A percentile compares a stretch with the other conserved stretches of the same genome.
These are phyloP conservation scores for Solea solea DNA, from an alignment of 2,113 vertebrate genomes.

Conservation along the genomic window DNA sequence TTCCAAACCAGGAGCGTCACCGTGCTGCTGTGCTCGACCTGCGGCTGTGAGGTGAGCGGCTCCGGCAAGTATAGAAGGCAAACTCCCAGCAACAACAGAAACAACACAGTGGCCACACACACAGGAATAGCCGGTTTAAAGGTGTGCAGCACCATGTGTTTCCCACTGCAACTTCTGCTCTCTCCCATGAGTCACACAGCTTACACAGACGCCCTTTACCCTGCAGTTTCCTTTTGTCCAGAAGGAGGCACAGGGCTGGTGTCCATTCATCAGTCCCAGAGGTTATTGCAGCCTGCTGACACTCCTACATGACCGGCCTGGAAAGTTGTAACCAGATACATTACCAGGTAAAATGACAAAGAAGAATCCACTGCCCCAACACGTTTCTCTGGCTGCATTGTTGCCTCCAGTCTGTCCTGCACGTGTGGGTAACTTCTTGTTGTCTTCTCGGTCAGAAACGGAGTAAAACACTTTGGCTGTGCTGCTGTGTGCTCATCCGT, in stretches of 20 bases:
- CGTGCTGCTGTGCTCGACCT: neutral
- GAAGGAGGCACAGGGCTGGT: neutral
- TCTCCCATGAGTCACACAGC: slow-evolving; percentile 5
- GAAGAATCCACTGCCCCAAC: neutral
- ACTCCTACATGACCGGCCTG: slow-evolving; percentile 12
- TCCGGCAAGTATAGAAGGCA: slow-evolving; percentile 39
- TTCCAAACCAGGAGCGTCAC: slow-evolving; percentile 88
- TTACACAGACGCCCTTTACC: slow-evolving; percentile 39
- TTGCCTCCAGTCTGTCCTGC: neutral
- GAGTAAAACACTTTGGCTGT: slow-evolving; percentile 18
- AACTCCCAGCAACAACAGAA: slow-evolving; percentile 47
- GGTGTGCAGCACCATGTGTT: neutral
- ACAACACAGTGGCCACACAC: neutral
- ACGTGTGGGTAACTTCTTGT: neutral
- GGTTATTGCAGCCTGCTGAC: neutral
- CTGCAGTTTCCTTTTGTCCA: neutral
- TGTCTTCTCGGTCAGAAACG: neutral
- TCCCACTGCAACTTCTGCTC: neutral
- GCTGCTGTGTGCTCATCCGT: slow-evolving; percentile 4
- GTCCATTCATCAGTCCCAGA: neutral
- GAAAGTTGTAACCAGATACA: neutral
- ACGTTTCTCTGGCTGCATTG: neutral
- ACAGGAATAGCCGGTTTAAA: neutral
- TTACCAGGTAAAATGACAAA: neutral
- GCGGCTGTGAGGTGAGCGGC: neutral